A percentile compares a stretch with the other conserved stretches of the same genome.
These are phyloP conservation scores for Limnephilus marmoratus DNA, from an alignment of 2,888 invertebrate genomes.

Conservation along the genomic window DNA sequence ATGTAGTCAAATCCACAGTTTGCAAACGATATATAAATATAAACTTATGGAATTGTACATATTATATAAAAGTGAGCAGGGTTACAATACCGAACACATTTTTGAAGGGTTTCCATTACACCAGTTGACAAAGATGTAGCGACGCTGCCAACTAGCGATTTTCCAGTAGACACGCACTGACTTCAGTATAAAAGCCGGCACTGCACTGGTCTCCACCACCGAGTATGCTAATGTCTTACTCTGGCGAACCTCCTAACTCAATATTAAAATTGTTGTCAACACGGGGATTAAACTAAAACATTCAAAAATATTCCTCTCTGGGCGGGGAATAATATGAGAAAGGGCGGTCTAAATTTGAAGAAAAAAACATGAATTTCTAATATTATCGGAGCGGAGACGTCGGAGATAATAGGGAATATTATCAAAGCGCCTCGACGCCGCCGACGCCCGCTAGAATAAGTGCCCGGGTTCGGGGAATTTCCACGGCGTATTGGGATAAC, in stretches of 20 bases:
- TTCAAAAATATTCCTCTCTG: slow-evolving; percentile 55
- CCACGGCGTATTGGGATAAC: background rate
- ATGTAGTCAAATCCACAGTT: background rate
- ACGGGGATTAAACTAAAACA: slow-evolving; percentile 57
- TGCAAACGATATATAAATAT: background rate
- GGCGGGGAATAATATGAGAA: slow-evolving; percentile 25
- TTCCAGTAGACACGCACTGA: background rate
- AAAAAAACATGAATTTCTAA: slow-evolving; percentile 49
- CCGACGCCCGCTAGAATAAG: background rate
- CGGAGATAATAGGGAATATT: background rate
- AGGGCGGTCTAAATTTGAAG: slow-evolving; percentile 33
- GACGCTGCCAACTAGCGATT: background rate
- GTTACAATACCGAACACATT: background rate
- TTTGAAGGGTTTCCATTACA: background rate
- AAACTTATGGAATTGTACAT: background rate
- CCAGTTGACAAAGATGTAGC: background rate
- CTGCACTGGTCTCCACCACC: slow-evolving; percentile 19
- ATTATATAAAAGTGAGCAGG: background rate
- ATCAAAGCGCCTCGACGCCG: background rate
- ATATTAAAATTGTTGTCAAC: slow-evolving; percentile 62
- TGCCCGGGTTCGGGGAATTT: background rate
- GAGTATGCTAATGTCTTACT: slow-evolving; percentile 45
- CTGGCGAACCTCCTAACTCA: slow-evolving; percentile 52
- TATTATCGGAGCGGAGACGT: slow-evolving; percentile 28
- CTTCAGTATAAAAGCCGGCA: background rate